These are phyloP conservation scores for Sciaenops ocellatus DNA, from an alignment of 2,797 vertebrate genomes.

Conservation along the genomic window DNA sequence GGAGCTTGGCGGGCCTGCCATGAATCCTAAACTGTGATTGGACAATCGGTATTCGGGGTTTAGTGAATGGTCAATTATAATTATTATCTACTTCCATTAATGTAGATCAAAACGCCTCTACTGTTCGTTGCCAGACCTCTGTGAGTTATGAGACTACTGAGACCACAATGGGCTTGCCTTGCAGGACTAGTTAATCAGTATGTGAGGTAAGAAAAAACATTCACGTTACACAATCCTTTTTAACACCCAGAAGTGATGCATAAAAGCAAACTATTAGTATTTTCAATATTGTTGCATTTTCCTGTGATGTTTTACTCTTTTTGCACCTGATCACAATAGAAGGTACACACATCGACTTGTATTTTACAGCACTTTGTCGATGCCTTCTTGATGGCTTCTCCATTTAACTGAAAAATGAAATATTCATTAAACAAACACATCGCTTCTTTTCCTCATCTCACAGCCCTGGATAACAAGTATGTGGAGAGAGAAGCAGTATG, in stretches of 20 bases:
- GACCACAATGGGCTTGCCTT: neutral
- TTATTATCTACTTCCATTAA: neutral
- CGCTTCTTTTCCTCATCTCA: slow-evolving; percentile 32
- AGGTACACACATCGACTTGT: neutral
- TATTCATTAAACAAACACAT: slow-evolving; percentile 59
- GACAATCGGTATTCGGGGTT: neutral
- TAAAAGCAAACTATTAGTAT: neutral
- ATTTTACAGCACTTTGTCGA: slow-evolving; percentile 24
- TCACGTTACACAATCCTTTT: neutral
- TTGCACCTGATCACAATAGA: neutral
- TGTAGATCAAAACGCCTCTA: neutral
- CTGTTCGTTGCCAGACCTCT: slow-evolving; percentile 5
- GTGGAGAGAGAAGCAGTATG: slow-evolving; percentile 22
- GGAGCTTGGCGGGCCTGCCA: neutral
- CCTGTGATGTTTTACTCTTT: neutral
- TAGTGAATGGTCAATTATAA: neutral
- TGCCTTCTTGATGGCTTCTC: slow-evolving; percentile 13
- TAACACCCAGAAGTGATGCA: neutral
- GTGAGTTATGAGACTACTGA: slow-evolving; percentile 21
- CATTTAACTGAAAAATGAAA: slow-evolving; percentile 48
- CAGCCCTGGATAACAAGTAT: slow-evolving; percentile 38
- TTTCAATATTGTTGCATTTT: neutral
- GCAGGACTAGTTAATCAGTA: neutral
- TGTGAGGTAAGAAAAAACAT: neutral
- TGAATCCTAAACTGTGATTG: slow-evolving; percentile 1